Evolutionary conservation across 2,888 invertebrate species (phyloP), one percentile per base, ranked within the genome.

Genomic region (Pyrochroa serraticornis): DNA sequence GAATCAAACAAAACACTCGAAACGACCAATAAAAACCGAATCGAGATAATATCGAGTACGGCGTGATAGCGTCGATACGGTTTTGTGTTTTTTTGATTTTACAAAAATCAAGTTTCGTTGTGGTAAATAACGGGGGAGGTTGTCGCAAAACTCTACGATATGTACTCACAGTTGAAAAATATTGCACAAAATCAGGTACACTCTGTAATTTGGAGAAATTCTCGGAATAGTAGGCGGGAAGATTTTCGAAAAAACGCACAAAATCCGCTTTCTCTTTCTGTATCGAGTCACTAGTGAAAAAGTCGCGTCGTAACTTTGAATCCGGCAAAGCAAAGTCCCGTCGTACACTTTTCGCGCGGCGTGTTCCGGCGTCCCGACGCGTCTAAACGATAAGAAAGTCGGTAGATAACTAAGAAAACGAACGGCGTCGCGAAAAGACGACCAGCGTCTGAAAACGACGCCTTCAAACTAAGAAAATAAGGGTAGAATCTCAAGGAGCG

Each of bases 401-500:
- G 72, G 76, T 71, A 74, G 77, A 77, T 77, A 77, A 79, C 79
- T 79, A 79, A 79, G 79, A 79, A 78, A 78, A 73, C 70, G 77
- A 76, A 74, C 79, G 79, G 73, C 77, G 77, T 77, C 77, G 75
- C 72, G 71, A 75, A 77, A 78, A 79, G 78, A 78, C 78, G 77
- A 76, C 78, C 75, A 77, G 76, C 79, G 78, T 77, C 79, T 76
- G 74, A 78, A 76, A 73, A 75, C 74, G 77, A 76, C 77, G 77
- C 78, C 78, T 77, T 76, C 74, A 73, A 74, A 80, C 79, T 79
- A 79, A 79, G 78, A 78, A 79, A 73, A 71, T 73, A 75, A 74
- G 72, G 73, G 74, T 70, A 73, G 70, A 73, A 72, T 69, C 68
- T 67, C 64, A 53, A 58, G 63, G 67, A 77, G 60, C 62, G 63